Base-by-base conservation (phyloP, 2,113 vertebrate genomes). In the Anseranas semipalmata region DNA sequence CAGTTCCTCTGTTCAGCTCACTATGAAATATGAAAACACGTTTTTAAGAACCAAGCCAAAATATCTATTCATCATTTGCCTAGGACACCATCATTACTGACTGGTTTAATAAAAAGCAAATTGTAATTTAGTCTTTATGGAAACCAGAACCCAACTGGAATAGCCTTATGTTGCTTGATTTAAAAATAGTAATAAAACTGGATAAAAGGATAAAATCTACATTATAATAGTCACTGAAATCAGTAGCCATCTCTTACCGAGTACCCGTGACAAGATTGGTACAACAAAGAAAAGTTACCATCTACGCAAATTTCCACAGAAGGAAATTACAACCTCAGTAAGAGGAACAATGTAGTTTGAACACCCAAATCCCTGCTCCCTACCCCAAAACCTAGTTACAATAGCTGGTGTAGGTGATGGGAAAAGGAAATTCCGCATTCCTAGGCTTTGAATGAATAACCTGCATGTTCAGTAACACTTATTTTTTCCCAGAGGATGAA, bases 31-130 rank as follows among this genome's bases (percentile, higher is more conserved):
- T 32, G 60, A 84, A 93, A 88, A 73, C 9, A 73, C 7, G 21
- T 70, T 95, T 85, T 88, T 71, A 95, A 88, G 53, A 93, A 25
- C 22, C 41, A 88, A 35, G 18, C 39, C 75, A 81, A 93, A 93
- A 76, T 35, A 75, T 18, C 24, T 91, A 63, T 83, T 90, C 46
- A 62, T 93, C 71, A 46, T 77, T 94, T 74, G 8, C 43, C 39
- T 67, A 35, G 33, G 72, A 86, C 41, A 88, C 55, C 1, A 0
- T 88, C 46, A 63, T 88, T 95, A 71, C 46, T 71, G 72, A 79
- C 1, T 5, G 45, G 39, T 15, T 77, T 15, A 24, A 74, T 37
- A 87, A 84, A 94, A 89, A 74, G 33, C 17, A 88, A 88, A 84
- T 74, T 75, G 22, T 74, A 48, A 67, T 66, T 80, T 92, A 77